Evolutionary conservation across 2,888 invertebrate species (phyloP).

Genomic region (Folsomia candida): DNA sequence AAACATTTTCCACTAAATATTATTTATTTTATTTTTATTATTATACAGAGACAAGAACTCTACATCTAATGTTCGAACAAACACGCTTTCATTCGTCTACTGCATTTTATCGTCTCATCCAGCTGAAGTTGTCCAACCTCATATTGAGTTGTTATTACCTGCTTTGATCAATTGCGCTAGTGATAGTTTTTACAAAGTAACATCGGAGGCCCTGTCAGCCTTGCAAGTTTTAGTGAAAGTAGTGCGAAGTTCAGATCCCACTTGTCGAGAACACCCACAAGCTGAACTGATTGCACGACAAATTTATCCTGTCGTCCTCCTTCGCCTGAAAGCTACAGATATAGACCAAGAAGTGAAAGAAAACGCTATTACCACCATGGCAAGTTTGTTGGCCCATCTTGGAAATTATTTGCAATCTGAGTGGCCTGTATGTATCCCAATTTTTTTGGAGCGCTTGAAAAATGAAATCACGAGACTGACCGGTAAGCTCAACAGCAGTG

Average conservation of each 20-base stretch:
- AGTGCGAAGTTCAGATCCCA: constrained; percentile 63
- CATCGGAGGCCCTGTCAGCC: constrained; percentile 90
- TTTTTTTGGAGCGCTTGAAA: constrained; percentile 88
- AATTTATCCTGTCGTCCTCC: constrained; percentile 47
- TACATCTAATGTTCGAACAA: constrained; percentile 97
- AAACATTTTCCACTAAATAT: not conserved
- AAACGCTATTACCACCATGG: constrained; percentile 94
- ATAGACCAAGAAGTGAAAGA: constrained; percentile 99
- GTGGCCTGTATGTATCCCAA: constrained; percentile 80
- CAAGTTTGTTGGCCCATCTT: constrained; percentile 87
- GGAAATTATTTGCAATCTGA: constrained; percentile 65
- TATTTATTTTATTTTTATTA: too few relatives aligned
- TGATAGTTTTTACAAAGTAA: constrained; percentile 97
- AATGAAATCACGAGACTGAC: constrained; percentile 97
- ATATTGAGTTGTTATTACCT: constrained; percentile 74
- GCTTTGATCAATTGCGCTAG: constrained; percentile 85
- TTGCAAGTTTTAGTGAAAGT: constrained; percentile 92
- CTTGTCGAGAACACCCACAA: constrained; percentile 33
- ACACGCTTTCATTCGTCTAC: constrained; percentile 87
- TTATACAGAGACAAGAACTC: constrained; percentile 79
- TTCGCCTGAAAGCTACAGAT: constrained; percentile 78
- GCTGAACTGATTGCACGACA: constrained; percentile 38
- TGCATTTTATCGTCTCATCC: constrained; percentile 76
- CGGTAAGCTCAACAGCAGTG: too few relatives aligned
- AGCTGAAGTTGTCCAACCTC: constrained; percentile 74